These are phyloP conservation scores for Eulemur albifrons DNA, from an alignment of 2,797 vertebrate genomes.

Conservation along the genomic window DNA sequence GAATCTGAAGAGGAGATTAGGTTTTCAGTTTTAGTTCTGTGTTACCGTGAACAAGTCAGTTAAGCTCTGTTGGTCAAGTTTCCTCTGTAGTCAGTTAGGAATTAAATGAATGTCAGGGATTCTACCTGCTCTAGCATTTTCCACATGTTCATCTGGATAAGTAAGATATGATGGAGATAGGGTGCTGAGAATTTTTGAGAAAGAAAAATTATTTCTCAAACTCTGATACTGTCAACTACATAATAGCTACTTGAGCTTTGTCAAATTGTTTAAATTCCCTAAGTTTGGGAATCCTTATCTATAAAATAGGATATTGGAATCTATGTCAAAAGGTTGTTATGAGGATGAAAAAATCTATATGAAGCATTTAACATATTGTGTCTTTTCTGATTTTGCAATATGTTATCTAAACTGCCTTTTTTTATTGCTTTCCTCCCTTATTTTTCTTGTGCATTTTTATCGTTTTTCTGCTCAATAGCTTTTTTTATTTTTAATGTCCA, in stretches of 20 bases:
- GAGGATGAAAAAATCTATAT: not conserved
- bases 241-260: not conserved
- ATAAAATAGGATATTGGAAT: not conserved
- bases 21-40: slow-evolving; percentile 33
- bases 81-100: not conserved
- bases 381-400: not conserved
- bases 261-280: slow-evolving; percentile 5
- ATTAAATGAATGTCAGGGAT: not conserved
- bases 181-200: not conserved
- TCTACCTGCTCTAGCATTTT: not conserved
- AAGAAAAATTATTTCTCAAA: slow-evolving; percentile 33
- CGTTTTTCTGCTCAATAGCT: not conserved
- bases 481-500: not conserved
- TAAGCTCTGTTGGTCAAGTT: not conserved
- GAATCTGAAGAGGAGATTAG: not conserved
- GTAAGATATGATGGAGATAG: not conserved
- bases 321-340: not conserved
- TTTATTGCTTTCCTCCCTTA: not conserved
- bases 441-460: slow-evolving; percentile 18
- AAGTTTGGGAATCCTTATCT: not conserved
- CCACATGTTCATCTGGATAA: slow-evolving; percentile 13
- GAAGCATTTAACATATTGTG: not conserved
- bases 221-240: not conserved
- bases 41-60: slow-evolving; percentile 8
- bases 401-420: not conserved